Base-by-base conservation (phyloP, 2,888 invertebrate species). In the Eupeodes latifasciatus region DNA sequence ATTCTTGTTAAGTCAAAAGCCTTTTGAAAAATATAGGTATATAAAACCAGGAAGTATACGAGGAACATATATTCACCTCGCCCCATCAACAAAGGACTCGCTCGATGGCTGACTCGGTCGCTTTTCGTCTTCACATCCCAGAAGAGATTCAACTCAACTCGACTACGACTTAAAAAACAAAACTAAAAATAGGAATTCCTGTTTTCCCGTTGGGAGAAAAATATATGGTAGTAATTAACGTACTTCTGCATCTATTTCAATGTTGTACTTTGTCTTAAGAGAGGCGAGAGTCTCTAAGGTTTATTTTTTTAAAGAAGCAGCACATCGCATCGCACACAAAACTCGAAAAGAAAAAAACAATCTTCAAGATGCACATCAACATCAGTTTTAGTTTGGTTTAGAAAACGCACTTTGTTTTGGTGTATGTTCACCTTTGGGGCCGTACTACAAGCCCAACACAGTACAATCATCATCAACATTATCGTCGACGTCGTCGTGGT, bases 141-240 rank as follows among this genome's bases (percentile, higher is more conserved):
- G 19, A 12, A 27, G 27, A 27, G 27, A 3, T 27, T 27, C 27
- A 27, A 27, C 27, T 27, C 27, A 27, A 27, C 27, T 27, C 27
- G 27, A 27, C 27, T 27, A 9, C 40, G 40, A 40, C 40, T 40
- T 40, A 9, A 40, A 64, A 16, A 10, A 51, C 11, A 5, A 62
- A 67, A 69, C n/a, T 19, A 61, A 57, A 76, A 53, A 34, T 12
- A 55, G 47, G 16, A 55, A 79, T 72, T 72, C 59, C 72, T 72
- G 57, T 72, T 61, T 72, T 72, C 47, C 59, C 47, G 57, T 72
- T 53, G 51, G 49, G 59, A 40, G 49, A 69, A 34, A 80, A 55
- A 67, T 77, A 87, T 55, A 81, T 72, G 76, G 51, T 76, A 76
- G 86, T 75, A 76, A 83, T 83, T 83, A 87, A 83, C 82, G 83